These are phyloP conservation scores for Pseudomyrmex concolor DNA, from an alignment of 1,140 invertebrate species.

Conservation along the genomic window DNA sequence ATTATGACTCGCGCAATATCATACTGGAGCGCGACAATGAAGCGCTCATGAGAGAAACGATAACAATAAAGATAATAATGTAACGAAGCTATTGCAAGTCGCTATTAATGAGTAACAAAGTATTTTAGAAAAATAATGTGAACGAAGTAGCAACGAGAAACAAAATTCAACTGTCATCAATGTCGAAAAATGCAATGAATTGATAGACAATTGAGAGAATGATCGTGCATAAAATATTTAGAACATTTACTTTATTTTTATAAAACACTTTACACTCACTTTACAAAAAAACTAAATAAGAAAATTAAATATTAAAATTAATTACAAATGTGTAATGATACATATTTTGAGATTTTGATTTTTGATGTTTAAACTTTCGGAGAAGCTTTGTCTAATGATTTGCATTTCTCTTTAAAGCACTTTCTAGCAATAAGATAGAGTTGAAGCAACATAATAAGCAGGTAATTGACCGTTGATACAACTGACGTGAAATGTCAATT, in stretches of 20 bases:
- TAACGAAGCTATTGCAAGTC: neutral
- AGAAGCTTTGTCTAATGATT: neutral
- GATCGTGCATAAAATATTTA: too few species aligned
- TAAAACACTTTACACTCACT: too few species aligned
- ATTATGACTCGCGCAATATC: slow-evolving; percentile 47
- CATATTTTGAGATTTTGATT: too few species aligned
- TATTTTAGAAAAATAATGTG: neutral
- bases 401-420: neutral
- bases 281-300: too few species aligned
- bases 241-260: too few species aligned
- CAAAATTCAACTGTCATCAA: too few species aligned
- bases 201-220: too few species aligned
- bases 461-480: slow-evolving; percentile 27
- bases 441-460: neutral
- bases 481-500: slow-evolving; percentile 37
- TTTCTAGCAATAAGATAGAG: slow-evolving; percentile 23
- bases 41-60: slow-evolving; percentile 18
- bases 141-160: too few species aligned
- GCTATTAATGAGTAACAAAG: neutral
- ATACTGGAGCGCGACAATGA: slow-evolving; percentile 4
- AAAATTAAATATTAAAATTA: too few species aligned
- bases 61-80: slow-evolving; percentile 43
- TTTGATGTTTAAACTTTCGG: too few species aligned
- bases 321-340: too few species aligned
- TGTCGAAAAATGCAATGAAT: too few species aligned